phyloP scores from a whole-genome alignment of 1,140 invertebrate species.

The Vanessa atalanta region DNA sequence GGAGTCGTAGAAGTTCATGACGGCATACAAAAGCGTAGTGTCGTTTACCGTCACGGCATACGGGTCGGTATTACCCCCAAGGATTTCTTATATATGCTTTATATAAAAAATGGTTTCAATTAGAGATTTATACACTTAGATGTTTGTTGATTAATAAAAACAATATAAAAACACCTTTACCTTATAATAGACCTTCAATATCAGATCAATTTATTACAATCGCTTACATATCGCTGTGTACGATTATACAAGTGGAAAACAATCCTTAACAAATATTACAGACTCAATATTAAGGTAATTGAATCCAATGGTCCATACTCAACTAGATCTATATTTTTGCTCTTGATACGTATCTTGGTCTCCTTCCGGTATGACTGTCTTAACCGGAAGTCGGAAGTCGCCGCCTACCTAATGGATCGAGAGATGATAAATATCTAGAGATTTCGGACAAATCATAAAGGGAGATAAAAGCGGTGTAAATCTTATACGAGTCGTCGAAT shows the following conservation, averaged over 20 bases:
- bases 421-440: constrained; percentile 38
- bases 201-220: background rate
- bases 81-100: too few relatives aligned
- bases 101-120: too few relatives aligned
- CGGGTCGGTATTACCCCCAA: too few relatives aligned
- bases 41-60: too few relatives aligned
- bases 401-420: constrained; percentile 42
- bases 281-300: constrained; percentile 2
- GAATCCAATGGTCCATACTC: background rate
- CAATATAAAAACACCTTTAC: too few relatives aligned
- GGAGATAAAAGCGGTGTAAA: constrained; percentile 27
- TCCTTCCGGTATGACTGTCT: constrained; percentile 31
- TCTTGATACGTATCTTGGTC: constrained; percentile 10
- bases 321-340: constrained; percentile 15
- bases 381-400: constrained; percentile 40
- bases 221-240: background rate
- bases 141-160: too few relatives aligned
- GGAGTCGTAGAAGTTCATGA: too few relatives aligned
- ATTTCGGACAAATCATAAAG: constrained; percentile 18
- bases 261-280: background rate
- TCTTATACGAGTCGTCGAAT: constrained; percentile 15
- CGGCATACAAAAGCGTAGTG: too few relatives aligned
- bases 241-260: background rate
- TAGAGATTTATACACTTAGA: too few relatives aligned
- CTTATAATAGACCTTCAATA: too few relatives aligned